Conservation (phyloP, 2,797 vertebrate species). For the Nyctalus aviator region DNA sequence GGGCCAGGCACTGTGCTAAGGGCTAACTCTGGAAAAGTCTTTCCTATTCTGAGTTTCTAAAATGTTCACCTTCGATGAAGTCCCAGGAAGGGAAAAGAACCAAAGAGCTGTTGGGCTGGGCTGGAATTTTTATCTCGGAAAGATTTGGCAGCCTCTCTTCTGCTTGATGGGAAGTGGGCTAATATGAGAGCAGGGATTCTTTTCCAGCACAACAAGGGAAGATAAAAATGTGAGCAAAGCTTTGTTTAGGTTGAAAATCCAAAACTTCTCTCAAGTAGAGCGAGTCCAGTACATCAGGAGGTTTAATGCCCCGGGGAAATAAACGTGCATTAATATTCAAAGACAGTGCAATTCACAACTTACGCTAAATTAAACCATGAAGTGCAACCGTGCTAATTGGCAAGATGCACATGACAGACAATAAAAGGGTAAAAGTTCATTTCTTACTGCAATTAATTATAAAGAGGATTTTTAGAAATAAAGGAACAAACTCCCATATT, state of each 20-base stretch:
- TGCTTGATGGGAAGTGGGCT: not conserved
- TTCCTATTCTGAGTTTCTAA: slow-evolving; percentile 40
- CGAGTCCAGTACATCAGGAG: slow-evolving; percentile 37
- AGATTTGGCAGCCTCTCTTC: not conserved
- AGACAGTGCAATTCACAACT: slow-evolving; percentile 50
- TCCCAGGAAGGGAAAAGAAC: slow-evolving; percentile 5
- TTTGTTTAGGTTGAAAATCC: slow-evolving; percentile 29
- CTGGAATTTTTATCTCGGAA: not conserved
- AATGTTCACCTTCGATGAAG: slow-evolving; percentile 31
- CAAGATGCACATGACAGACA: slow-evolving; percentile 60
- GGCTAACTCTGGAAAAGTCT: slow-evolving; percentile 7
- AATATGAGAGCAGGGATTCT: not conserved
- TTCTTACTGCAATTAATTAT: slow-evolving; percentile 69
- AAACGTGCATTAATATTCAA: slow-evolving; percentile 68
- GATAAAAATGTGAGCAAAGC: not conserved
- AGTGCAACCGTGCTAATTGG: slow-evolving; percentile 64
- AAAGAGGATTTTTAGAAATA: slow-evolving; percentile 37
- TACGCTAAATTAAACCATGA: slow-evolving; percentile 68
- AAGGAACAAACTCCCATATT: slow-evolving; percentile 21
- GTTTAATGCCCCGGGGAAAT: slow-evolving; percentile 21
- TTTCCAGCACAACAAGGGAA: not conserved
- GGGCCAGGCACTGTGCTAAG: not conserved
- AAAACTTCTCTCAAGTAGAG: slow-evolving; percentile 2
- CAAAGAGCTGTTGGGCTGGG: not conserved
- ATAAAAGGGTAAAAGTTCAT: slow-evolving; percentile 64